Conservation (phyloP, 1,140 invertebrate species). For the Drosophila asahinai region DNA sequence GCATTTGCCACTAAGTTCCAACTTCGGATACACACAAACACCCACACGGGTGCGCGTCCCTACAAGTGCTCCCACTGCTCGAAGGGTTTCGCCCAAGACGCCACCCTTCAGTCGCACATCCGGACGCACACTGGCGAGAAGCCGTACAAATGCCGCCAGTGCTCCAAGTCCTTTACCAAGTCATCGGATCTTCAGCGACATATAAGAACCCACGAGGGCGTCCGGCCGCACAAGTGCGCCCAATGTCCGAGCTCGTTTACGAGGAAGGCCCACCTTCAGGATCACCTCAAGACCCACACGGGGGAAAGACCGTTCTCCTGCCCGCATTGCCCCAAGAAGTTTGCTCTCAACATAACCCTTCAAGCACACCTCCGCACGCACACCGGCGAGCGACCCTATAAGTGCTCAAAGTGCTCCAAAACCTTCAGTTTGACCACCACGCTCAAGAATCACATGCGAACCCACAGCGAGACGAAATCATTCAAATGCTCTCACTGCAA, state of each 20-base stretch:
- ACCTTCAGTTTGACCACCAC: not conserved
- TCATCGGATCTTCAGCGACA: slow-evolving; percentile 7
- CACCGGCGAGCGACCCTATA: slow-evolving; percentile 4
- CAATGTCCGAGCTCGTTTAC: not conserved
- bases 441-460: not conserved
- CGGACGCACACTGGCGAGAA: slow-evolving; percentile 11
- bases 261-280: slow-evolving; percentile 5
- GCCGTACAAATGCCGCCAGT: slow-evolving; percentile 3
- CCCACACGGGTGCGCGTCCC: slow-evolving; percentile 5
- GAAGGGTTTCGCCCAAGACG: not conserved
- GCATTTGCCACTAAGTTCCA: not conserved
- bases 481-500: not conserved
- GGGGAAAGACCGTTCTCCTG: slow-evolving; percentile 4
- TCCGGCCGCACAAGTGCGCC: slow-evolving; percentile 3
- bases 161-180: slow-evolving; percentile 2
- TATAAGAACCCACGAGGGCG: not conserved
- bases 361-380: not conserved
- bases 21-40: not conserved
- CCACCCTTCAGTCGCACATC: slow-evolving; percentile 4
- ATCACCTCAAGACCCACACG: not conserved
- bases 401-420: not conserved
- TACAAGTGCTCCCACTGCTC: slow-evolving; percentile 7
- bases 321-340: not conserved
- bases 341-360: not conserved
- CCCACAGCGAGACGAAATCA: not conserved